phyloP scores from a whole-genome alignment of 1,140 invertebrate genomes.

The Eciton burchellii region DNA sequence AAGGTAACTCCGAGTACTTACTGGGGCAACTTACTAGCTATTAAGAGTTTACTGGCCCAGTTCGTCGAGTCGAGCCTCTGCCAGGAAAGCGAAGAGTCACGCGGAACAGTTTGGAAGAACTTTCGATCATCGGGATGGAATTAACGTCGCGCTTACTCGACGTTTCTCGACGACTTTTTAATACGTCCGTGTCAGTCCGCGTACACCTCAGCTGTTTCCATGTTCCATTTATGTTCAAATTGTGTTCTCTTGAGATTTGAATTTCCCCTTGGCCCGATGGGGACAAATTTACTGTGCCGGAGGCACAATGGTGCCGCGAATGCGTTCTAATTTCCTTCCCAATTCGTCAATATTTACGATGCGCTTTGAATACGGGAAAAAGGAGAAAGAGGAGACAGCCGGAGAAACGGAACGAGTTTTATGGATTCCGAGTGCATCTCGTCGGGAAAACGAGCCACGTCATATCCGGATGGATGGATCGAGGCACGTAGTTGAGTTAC shows the following conservation, averaged over 20 bases:
- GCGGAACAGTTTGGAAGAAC: not conserved
- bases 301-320: not conserved
- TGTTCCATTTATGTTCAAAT: not conserved
- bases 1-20: slow-evolving; percentile 34
- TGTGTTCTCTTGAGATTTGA: not conserved
- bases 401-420: slow-evolving; percentile 52
- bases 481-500: slow-evolving; percentile 26
- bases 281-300: slow-evolving; percentile 11
- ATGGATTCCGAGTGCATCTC: slow-evolving; percentile 73
- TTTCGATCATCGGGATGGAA: not conserved
- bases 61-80: slow-evolving; percentile 17
- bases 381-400: not conserved
- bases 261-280: not conserved
- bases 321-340: slow-evolving; percentile 36
- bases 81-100: not conserved
- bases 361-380: slow-evolving; percentile 42
- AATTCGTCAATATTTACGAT: slow-evolving; percentile 32
- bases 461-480: slow-evolving; percentile 67
- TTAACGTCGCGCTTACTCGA: not conserved
- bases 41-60: slow-evolving; percentile 38
- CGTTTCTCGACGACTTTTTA: not conserved
- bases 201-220: not conserved
- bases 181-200: not conserved
- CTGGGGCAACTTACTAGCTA: slow-evolving; percentile 10
- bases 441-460: slow-evolving; percentile 66